These are phyloP conservation scores for Drosophila tristis DNA, from an alignment of 1,140 invertebrate genomes.

Conservation along the genomic window DNA sequence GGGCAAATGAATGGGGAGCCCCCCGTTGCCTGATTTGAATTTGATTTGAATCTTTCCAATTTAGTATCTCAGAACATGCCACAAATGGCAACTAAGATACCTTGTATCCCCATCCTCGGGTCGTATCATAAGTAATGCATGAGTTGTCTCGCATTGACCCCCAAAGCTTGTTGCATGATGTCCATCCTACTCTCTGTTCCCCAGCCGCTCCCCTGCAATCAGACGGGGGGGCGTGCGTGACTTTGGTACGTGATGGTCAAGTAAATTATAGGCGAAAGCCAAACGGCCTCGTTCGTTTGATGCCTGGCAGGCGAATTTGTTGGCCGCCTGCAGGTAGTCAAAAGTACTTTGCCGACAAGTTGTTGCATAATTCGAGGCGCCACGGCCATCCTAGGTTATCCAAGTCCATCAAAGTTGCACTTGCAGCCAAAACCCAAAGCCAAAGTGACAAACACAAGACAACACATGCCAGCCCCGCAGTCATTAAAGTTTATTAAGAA, in stretches of 20 bases:
- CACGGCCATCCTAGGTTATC: conserved; percentile 46
- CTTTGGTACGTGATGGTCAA: conserved; percentile 70
- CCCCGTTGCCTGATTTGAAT: conserved; percentile 25
- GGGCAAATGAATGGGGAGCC: too few relatives aligned
- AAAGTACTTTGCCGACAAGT: conserved; percentile 35
- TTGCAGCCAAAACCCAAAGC: conserved; percentile 26
- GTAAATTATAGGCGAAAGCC: conserved; percentile 73
- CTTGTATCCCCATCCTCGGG: conserved; percentile 28
- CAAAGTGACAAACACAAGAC: conserved; percentile 41
- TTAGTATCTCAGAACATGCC: conserved; percentile 47
- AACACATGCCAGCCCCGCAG: conserved; percentile 61
- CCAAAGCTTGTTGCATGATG: conserved; percentile 52
- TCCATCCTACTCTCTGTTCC: background rate
- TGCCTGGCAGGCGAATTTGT: conserved; percentile 27
- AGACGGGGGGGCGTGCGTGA: conserved; percentile 57
- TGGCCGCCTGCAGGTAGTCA: background rate
- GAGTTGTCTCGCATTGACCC: conserved; percentile 52
- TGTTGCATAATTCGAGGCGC: conserved; percentile 55
- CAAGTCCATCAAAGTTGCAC: conserved; percentile 69
- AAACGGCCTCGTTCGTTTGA: conserved; percentile 42
- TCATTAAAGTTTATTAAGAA: conserved; percentile 83
- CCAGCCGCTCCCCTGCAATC: background rate
- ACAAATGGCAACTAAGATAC: conserved; percentile 45
- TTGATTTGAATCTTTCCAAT: conserved; percentile 48
- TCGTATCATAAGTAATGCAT: conserved; percentile 77